phyloP scores from a whole-genome alignment of 2,888 invertebrate genomes.

The Hybos culiciformis region DNA sequence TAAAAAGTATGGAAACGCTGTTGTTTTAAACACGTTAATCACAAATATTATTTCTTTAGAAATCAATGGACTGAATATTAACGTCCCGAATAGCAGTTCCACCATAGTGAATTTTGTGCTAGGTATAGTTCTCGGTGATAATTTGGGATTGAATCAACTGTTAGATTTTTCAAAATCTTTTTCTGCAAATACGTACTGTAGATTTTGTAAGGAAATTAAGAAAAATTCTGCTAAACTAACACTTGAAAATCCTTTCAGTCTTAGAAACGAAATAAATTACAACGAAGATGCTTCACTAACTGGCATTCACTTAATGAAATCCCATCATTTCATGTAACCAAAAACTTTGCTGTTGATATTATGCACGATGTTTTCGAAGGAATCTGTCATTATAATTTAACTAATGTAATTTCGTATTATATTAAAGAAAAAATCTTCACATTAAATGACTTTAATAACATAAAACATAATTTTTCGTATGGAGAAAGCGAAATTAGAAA shows the following conservation, averaged over 20 bases:
- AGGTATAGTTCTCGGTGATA: conserved; percentile 5
- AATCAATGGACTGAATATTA: conserved; percentile 3
- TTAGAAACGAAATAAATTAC: conserved; percentile 6
- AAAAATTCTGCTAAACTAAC: neutral
- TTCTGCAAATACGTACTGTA: conserved; percentile 8
- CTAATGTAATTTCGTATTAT: conserved; percentile 10
- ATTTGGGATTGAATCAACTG: conserved; percentile 6
- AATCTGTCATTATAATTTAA: conserved; percentile 7
- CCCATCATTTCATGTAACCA: no score
- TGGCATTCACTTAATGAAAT: conserved; percentile 7
- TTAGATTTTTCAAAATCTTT: conserved; percentile 6
- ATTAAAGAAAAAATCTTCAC: conserved; percentile 9
- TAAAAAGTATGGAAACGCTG: conserved; percentile 2
- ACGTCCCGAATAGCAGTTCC: no score
- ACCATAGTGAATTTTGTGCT: conserved; percentile 2
- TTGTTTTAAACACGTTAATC: conserved; percentile 1
- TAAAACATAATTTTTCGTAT: neutral
- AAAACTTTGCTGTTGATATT: no score
- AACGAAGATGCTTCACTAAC: neutral
- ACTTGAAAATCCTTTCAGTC: conserved; percentile 4
- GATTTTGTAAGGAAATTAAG: conserved; percentile 7
- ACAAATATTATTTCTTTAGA: conserved; percentile 5
- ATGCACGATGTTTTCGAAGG: no score
- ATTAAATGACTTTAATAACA: conserved; percentile 9
- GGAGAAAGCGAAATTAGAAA: no score